Evolutionary conservation across 2,797 vertebrate genomes (phyloP), one percentile per base, ranked within the genome.

Genomic region (Chromis chromis): DNA sequence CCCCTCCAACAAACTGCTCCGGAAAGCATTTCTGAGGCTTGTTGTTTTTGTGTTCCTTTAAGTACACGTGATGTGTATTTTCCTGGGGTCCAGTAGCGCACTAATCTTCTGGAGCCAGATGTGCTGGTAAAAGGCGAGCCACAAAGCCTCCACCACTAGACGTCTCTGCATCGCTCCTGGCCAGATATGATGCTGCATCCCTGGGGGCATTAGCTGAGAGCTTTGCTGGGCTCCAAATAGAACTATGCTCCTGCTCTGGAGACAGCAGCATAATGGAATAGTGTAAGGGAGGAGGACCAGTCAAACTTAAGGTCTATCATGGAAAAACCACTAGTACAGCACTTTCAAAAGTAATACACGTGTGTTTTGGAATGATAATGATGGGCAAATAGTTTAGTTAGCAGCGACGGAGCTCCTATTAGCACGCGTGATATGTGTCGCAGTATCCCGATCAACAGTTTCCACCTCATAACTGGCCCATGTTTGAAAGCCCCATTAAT

Each of bases 81-180:
- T 92, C 81, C 88, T 28, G 77, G 86, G 90, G 90, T 91, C 89
- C 91, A 89, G 89, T 81, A 71, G 86, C 88, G 61, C 80, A 86
- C 86, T 93, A 94, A 94, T 94, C 93, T 93, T 89, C 76, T 75
- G 71, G 73, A 90, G 89, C 89, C 92, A 94, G 92, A 93, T 93
- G 91, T 88, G 90, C 84, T 87, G 83, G 90, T 92, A 92, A 92
- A 93, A 90, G 83, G 85, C 84, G 72, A 86, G 87, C 87, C 87
- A 91, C 91, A 93, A 91, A 92, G 91, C 89, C 86, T 90, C 86
- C 78, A 89, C 90, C 88, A 90, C 90, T 91, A 88, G 88, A 90
- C 88, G 88, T 93, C 89, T 91, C 89, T 87, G 91, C 91, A 91
- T 91, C 71, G 87, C 92, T 93, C 81, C 88, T 90, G 89, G 89